Conservation (phyloP, 2,797 vertebrate species). For the Lepus townsendii region DNA sequence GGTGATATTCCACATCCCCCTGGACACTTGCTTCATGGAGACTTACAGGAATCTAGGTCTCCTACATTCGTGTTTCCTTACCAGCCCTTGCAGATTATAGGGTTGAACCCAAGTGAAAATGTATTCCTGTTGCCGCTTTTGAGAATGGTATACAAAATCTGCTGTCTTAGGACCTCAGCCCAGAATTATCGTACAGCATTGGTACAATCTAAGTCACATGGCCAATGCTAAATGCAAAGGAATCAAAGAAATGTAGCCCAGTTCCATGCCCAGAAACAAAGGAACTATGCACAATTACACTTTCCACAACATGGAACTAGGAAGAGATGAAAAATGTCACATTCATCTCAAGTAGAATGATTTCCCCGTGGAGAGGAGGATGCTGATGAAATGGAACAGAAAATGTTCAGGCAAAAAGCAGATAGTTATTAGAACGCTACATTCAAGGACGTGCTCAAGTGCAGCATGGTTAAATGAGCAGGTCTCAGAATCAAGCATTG, state of each 20-base stretch:
- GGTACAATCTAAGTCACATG: not conserved
- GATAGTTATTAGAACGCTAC: not conserved
- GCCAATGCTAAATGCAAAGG: not conserved
- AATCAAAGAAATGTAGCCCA: not conserved
- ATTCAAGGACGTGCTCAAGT: not conserved
- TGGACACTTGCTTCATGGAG: not conserved
- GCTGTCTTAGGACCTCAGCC: not conserved
- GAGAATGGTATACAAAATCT: not conserved
- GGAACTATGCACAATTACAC: not conserved
- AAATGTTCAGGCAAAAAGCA: not conserved
- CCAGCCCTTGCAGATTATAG: not conserved
- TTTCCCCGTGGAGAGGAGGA: not conserved
- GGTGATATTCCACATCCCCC: not conserved
- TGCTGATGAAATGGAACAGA: not conserved
- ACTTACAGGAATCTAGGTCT: not conserved
- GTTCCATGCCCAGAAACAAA: not conserved
- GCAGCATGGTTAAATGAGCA: not conserved
- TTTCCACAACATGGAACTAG: not conserved
- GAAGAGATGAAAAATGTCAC: not conserved
- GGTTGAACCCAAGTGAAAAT: not conserved
- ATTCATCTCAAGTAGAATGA: not conserved
- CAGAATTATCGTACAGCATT: not conserved
- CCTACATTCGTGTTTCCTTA: not conserved
- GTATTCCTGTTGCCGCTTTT: not conserved
- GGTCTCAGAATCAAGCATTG: not conserved